Base-by-base conservation (phyloP, 1,140 invertebrate genomes). In the Eriocheir sinensis region DNA sequence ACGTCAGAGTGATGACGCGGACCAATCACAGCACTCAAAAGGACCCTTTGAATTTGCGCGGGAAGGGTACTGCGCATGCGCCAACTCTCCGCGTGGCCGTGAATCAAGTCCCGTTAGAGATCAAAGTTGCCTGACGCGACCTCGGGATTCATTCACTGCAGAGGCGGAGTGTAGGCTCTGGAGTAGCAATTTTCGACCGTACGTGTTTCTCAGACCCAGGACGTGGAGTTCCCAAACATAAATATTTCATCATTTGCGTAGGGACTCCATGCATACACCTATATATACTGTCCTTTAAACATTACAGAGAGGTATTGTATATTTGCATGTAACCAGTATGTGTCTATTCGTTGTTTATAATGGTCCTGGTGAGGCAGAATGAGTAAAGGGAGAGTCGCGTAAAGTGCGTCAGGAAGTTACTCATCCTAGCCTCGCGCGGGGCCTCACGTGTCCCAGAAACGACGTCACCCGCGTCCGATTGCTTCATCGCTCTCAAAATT, bases 41-140 rank as follows among this genome's bases (percentile, higher is more conserved):
- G 44, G 91, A n/a, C 89, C 36, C 53, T 91, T 90, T 95, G 88
- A 95, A 90, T 93, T 94, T 89, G 40, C 36, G 93, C 93, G 93
- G 86, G 32, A 72, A 34, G 60, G 6, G 60, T 32, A 85, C 21
- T 72, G 95, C 95, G 95, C 95, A 93, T 95, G 95, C 95, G 95
- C 95, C 15, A 30, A 34, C 30, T 38, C 36, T 95, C 95, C 95
- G 93, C 93, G 93, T 95, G 95, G 95, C 95, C 95, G 95, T 93
- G 92, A 95, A 95, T 95, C 90, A 72, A 89, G 92, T 95, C 95
- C 95, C 95, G 95, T 95, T 95, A 95, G 93, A 90, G 93, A 94
- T 90, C 93, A 94, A 94, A 94, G 93, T 94, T 94, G 93, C 93
- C 93, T 94, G 93, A 90, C 93, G 93, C 86, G 93, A 94, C 93